Percentiles rank a stretch among this genome's conserved stretches.
Evolutionary conservation across 2,113 vertebrate genomes (phyloP).

Genomic region (Microcebus jonahi): DNA sequence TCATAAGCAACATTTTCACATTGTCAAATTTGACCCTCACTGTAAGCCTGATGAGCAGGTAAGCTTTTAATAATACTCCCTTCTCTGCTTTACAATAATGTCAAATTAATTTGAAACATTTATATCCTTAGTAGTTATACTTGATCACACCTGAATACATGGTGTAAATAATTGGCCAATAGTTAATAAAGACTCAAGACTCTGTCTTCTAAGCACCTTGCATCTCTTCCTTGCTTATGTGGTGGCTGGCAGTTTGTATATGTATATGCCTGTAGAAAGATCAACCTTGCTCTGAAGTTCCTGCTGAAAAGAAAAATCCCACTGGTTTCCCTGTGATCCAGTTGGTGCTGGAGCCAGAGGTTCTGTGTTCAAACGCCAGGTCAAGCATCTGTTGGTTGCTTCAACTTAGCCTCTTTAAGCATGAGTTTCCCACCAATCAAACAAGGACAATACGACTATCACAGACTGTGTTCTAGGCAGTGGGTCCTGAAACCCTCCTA

Average conservation of each 20-base stretch:
- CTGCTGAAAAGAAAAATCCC: not conserved
- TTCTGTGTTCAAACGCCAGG: not conserved
- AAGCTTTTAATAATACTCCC: not conserved
- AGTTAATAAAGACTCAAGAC: not conserved
- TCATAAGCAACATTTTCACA: not conserved
- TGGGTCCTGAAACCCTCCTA: too few relatives aligned
- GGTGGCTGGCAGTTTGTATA: too few relatives aligned
- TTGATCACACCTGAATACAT: not conserved
- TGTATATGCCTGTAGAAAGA: too few relatives aligned
- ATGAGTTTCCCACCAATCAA: not conserved
- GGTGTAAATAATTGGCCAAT: not conserved
- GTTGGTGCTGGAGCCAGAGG: rapidly evolving
- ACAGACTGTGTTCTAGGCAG: too few relatives aligned
- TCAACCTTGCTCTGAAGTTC: not conserved
- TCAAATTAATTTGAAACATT: not conserved
- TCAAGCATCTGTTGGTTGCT: not conserved
- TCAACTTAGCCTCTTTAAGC: too few relatives aligned
- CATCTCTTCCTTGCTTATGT: not conserved
- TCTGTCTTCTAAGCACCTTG: not conserved
- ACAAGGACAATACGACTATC: not conserved
- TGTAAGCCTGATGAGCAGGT: not conserved
- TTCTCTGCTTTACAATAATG: not conserved
- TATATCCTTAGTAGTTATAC: not conserved
- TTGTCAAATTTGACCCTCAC: not conserved
- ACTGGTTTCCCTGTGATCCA: not conserved